These are phyloP conservation scores for Spheniscus mendiculus DNA, from an alignment of 2,113 vertebrate genomes.

Conservation along the genomic window DNA sequence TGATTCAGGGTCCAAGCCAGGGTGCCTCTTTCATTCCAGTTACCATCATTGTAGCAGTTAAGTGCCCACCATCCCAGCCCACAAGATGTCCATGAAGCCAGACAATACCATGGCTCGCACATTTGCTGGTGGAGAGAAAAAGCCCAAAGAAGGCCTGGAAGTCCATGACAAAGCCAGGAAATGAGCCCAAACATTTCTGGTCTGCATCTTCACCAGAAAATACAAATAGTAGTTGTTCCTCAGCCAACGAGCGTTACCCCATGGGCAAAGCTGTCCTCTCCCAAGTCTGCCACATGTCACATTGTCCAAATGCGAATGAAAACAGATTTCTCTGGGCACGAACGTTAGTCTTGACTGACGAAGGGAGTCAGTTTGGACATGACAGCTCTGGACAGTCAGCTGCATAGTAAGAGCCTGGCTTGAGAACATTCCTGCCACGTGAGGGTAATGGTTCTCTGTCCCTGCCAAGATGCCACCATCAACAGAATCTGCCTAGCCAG, in stretches of 20 bases:
- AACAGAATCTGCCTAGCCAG: not conserved
- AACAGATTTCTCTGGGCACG: not conserved
- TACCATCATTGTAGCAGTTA: not conserved
- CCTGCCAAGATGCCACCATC: slow-evolving; percentile 19
- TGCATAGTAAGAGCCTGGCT: not conserved
- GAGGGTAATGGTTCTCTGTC: not conserved
- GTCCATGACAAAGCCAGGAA: not conserved
- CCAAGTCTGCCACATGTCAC: not conserved
- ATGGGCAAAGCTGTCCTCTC: not conserved
- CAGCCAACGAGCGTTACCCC: not conserved
- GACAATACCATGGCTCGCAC: not conserved
- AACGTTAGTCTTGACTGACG: not conserved
- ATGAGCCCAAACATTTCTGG: not conserved
- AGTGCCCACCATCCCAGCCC: not conserved
- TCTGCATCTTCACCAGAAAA: not conserved
- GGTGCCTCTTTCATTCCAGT: not conserved
- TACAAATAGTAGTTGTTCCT: not conserved
- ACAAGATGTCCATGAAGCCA: not conserved
- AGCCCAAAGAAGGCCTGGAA: not conserved
- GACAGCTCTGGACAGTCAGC: not conserved
- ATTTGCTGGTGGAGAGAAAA: not conserved
- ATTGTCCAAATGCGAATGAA: not conserved
- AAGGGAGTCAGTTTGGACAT: not conserved
- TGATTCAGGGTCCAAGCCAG: not conserved
- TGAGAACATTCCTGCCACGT: not conserved